phyloP scores from a whole-genome alignment of 2,113 vertebrate genomes.

The Crotalus horridus region DNA sequence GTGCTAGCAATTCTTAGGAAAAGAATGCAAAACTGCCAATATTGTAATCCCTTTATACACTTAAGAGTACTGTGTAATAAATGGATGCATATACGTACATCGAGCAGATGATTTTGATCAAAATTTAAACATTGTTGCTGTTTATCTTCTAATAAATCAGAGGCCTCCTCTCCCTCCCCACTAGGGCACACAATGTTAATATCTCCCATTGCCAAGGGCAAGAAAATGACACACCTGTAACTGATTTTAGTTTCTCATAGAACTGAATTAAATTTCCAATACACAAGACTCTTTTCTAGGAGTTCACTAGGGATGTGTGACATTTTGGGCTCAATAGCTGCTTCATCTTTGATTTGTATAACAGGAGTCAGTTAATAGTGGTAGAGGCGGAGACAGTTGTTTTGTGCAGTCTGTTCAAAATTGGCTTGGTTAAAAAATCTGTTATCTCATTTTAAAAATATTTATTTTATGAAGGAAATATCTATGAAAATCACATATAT shows the following conservation, averaged over 20 bases:
- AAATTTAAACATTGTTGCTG: background rate
- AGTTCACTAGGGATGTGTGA: background rate
- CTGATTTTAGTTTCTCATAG: background rate
- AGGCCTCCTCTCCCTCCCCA: background rate
- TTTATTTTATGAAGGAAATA: background rate
- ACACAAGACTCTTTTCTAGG: background rate
- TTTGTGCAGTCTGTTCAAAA: background rate
- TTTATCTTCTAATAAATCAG: background rate
- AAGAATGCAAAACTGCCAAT: background rate
- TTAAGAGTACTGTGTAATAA: background rate
- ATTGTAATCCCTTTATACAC: background rate
- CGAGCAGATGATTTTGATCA: background rate
- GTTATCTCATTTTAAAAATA: background rate
- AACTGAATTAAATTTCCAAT: background rate
- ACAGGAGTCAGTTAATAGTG: background rate
- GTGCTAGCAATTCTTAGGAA: background rate
- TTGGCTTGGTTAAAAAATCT: background rate
- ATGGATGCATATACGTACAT: background rate
- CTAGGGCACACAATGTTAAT: background rate
- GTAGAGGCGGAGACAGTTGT: background rate
- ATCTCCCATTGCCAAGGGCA: background rate
- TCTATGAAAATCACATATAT: background rate
- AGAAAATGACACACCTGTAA: background rate
- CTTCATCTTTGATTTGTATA: background rate
- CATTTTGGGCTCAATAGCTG: background rate